Conservation (phyloP, 2,113 vertebrate genomes). For the Callocephalon fimbriatum region DNA sequence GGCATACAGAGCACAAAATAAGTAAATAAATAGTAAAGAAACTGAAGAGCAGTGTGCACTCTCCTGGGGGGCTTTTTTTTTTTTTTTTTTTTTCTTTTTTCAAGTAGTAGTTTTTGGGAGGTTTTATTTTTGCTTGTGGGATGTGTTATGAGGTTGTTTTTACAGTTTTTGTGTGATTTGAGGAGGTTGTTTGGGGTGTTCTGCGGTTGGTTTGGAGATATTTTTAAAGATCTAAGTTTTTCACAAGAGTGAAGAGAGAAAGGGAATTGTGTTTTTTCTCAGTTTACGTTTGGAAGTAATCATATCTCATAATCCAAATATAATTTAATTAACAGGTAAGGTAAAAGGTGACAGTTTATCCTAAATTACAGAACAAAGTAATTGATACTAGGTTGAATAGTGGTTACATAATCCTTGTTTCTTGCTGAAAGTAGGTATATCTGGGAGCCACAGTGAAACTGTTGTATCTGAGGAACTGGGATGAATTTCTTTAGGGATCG, state of each 20-base stretch:
- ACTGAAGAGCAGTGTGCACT: not conserved
- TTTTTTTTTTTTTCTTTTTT: not conserved
- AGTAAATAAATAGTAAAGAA: not conserved
- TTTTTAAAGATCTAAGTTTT: not conserved
- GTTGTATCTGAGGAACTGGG: not conserved
- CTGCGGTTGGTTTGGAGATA: not conserved
- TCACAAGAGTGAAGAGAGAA: not conserved
- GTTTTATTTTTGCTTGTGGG: not conserved
- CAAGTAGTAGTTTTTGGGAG: not conserved
- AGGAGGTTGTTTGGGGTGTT: not conserved
- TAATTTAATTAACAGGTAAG: not conserved
- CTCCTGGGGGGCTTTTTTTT: not conserved
- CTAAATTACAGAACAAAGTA: not conserved
- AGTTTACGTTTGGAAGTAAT: not conserved
- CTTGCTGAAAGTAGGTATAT: not conserved
- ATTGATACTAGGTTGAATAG: not conserved
- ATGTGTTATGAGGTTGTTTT: not conserved
- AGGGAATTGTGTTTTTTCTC: not conserved
- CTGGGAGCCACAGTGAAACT: not conserved
- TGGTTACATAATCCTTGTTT: not conserved
- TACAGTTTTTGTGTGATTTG: not conserved
- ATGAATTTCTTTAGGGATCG: not conserved
- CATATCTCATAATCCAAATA: not conserved
- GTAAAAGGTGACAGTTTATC: not conserved
- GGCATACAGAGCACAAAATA: not conserved